A percentile compares a stretch with the other conserved stretches of the same genome.
Conservation (phyloP, 2,113 vertebrate genomes). For the Passer montanus region DNA sequence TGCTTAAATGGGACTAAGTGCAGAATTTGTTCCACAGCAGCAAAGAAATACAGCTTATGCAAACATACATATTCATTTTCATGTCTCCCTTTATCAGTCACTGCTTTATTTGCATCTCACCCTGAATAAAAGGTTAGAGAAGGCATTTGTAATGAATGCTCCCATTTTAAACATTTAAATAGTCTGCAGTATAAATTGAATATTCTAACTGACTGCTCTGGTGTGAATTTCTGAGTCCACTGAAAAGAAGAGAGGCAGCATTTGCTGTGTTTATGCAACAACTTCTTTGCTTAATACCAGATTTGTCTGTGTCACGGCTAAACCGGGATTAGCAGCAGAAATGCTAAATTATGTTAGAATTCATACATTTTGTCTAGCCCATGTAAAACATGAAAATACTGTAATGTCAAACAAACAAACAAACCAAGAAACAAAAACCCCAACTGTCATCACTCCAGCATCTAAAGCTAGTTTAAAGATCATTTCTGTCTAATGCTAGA, state of each 20-base stretch:
- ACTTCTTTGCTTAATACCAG: constrained; percentile 14
- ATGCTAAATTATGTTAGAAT: not conserved
- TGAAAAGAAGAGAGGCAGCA: not conserved
- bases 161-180: constrained; percentile 11
- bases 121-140: not conserved
- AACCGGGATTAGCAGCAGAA: constrained; percentile 31
- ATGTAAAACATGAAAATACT: not conserved
- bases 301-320: constrained; percentile 24
- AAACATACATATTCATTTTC: constrained; percentile 15
- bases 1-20: not conserved
- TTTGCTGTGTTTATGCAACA: not conserved
- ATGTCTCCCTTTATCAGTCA: not conserved
- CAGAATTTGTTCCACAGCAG: not conserved
- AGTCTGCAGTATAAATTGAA: not conserved
- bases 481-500: not conserved
- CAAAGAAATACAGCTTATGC: not conserved
- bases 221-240: constrained; percentile 9
- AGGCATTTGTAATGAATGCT: not conserved
- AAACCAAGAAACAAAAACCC: not conserved
- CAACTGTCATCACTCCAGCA: not conserved
- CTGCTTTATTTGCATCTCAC: not conserved
- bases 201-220: not conserved
- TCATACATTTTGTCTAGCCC: not conserved
- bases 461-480: not conserved
- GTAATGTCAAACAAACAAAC: not conserved